These are phyloP conservation scores for Diprion similis DNA, from an alignment of 1,140 invertebrate species.

Conservation along the genomic window DNA sequence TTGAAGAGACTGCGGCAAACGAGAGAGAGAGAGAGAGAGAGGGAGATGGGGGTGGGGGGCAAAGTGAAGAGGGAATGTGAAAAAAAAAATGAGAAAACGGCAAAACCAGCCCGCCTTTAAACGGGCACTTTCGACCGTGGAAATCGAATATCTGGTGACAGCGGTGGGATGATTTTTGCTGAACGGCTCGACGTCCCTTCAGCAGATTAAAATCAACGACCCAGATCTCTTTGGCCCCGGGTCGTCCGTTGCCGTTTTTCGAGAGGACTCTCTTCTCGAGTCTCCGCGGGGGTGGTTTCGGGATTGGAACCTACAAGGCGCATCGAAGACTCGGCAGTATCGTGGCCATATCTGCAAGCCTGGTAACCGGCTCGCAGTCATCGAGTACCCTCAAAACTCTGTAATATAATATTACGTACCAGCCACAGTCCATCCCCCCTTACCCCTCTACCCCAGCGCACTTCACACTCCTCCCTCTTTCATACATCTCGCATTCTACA, in stretches of 20 bases:
- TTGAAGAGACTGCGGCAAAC: no score
- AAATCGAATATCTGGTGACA: background rate
- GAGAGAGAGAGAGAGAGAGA: no score
- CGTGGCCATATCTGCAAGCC: slow-evolving; percentile 55
- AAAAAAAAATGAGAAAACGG: no score
- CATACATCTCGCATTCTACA: background rate
- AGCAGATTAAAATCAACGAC: slow-evolving; percentile 59
- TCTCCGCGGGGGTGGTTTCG: background rate
- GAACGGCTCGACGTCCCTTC: slow-evolving; percentile 30
- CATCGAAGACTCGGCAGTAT: slow-evolving; percentile 28
- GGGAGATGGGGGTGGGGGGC: no score
- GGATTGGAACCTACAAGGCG: background rate
- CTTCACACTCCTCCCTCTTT: slow-evolving; percentile 7
- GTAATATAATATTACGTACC: slow-evolving; percentile 39
- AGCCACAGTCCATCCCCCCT: background rate
- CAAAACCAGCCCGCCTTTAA: no score
- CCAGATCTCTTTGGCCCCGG: slow-evolving; percentile 52
- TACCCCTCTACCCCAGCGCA: background rate
- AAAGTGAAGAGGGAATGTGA: no score
- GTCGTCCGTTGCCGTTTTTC: slow-evolving; percentile 24
- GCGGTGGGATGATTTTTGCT: background rate
- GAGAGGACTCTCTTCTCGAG: slow-evolving; percentile 3
- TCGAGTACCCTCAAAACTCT: slow-evolving; percentile 49
- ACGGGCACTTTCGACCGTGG: background rate
- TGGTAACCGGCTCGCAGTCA: slow-evolving; percentile 45